Conservation (phyloP, 2,888 invertebrate genomes). For the Mystacides longicornis region DNA sequence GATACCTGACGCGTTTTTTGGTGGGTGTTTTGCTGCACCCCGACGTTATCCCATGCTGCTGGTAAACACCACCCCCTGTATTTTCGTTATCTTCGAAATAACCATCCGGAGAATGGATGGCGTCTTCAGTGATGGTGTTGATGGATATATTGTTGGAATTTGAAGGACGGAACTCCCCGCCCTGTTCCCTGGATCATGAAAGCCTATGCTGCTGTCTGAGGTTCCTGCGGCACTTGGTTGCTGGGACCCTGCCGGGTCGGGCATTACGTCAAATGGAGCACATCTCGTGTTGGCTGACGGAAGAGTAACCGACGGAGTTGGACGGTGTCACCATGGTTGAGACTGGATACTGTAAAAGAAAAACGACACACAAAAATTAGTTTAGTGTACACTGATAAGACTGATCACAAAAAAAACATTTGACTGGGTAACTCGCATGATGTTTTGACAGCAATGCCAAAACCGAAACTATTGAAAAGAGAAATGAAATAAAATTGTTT, state of each 20-base stretch:
- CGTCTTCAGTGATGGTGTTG: slow-evolving; percentile 23
- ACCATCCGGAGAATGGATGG: slow-evolving; percentile 13
- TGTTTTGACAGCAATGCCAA: too few relatives aligned
- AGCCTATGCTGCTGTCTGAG: slow-evolving; percentile 27
- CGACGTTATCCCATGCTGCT: slow-evolving; percentile 9
- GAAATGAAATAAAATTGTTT: too few relatives aligned
- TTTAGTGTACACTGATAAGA: too few relatives aligned
- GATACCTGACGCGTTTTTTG: slow-evolving; percentile 24
- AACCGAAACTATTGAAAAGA: too few relatives aligned
- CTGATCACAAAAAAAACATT: too few relatives aligned
- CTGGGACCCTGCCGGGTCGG: slow-evolving; percentile 39
- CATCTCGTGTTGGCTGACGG: slow-evolving; percentile 58
- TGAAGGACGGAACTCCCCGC: slow-evolving; percentile 22
- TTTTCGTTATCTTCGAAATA: slow-evolving; percentile 16
- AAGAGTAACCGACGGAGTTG: slow-evolving; percentile 48
- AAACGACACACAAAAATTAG: too few relatives aligned
- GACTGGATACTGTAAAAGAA: slow-evolving; percentile 42
- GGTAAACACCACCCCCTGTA: slow-evolving; percentile 4
- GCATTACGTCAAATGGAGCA: slow-evolving; percentile 62
- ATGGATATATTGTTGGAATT: slow-evolving; percentile 15
- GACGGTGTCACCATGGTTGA: slow-evolving; percentile 36
- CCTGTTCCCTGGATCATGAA: slow-evolving; percentile 23
- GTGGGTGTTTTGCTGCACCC: slow-evolving; percentile 10
- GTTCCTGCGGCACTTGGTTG: slow-evolving; percentile 26
- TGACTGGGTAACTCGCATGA: too few relatives aligned